Evolutionary conservation across 2,797 vertebrate species (phyloP).

Genomic region (Arctocebus calabarensis): DNA sequence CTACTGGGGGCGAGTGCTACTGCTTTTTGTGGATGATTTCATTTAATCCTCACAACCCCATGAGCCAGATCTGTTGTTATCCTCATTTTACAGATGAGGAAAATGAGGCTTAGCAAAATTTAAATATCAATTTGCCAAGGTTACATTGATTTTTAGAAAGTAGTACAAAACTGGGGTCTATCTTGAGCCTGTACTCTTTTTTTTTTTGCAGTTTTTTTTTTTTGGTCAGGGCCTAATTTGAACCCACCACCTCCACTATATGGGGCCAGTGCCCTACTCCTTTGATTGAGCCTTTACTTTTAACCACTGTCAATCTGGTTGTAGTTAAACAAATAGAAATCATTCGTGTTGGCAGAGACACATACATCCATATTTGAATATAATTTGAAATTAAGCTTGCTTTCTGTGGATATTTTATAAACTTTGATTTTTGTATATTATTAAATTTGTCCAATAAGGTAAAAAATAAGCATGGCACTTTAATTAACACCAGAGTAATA

Average conservation of each 20-base stretch:
- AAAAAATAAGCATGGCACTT: conserved; percentile 40
- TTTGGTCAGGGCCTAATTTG: too few species aligned
- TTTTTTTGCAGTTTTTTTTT: too few species aligned
- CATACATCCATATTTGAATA: background rate
- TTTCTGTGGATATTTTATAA: conserved; percentile 56
- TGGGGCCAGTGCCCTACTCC: too few species aligned
- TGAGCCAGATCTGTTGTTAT: background rate
- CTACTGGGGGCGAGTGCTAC: background rate
- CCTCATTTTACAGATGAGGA: conserved; percentile 19
- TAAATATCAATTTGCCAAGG: conserved; percentile 32
- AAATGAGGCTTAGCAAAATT: conserved; percentile 50
- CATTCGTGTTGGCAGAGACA: conserved; percentile 31
- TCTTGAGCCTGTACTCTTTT: background rate
- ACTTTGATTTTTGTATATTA: conserved; percentile 20
- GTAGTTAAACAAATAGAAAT: conserved; percentile 52
- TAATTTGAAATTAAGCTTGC: conserved; percentile 31
- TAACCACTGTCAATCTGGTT: conserved; percentile 27
- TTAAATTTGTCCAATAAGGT: conserved; percentile 39
- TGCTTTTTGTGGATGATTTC: background rate
- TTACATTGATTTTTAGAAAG: background rate
- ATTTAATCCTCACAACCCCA: conserved; percentile 12
- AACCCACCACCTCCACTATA: too few species aligned
- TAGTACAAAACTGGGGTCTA: background rate
- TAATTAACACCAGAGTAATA: background rate
- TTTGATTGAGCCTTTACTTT: background rate